Evolutionary conservation across 2,888 invertebrate species (phyloP).

Genomic region (Atherix ibis): DNA sequence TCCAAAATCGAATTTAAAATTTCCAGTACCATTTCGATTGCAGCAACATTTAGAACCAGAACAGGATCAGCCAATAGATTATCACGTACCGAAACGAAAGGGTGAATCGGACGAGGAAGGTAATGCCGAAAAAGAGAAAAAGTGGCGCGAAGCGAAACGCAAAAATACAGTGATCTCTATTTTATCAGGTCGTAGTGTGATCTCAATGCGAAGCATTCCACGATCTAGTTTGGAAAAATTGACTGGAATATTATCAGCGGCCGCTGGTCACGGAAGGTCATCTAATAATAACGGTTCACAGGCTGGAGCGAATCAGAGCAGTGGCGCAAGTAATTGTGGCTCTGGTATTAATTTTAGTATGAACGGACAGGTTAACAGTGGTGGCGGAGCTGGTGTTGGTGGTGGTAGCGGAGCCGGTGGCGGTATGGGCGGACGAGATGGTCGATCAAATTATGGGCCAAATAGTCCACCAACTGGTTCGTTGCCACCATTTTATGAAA

Average conservation of each 20-base stretch:
- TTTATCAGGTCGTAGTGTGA: conserved; percentile 35
- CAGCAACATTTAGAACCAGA: conserved; percentile 41
- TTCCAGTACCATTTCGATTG: conserved; percentile 37
- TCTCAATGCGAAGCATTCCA: conserved; percentile 38
- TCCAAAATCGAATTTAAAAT: conserved; percentile 34
- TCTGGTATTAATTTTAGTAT: conserved; percentile 28
- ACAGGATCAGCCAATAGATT: conserved; percentile 79
- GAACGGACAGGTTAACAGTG: conserved; percentile 34
- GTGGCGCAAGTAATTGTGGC: conserved; percentile 26
- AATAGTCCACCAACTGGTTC: conserved; percentile 78
- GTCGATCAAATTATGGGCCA: conserved; percentile 72
- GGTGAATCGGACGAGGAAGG: conserved; percentile 30
- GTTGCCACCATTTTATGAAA: conserved; percentile 78
- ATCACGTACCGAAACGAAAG: conserved; percentile 68
- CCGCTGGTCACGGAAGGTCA: conserved; percentile 65
- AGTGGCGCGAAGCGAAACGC: conserved; percentile 49
- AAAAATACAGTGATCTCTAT: conserved; percentile 53
- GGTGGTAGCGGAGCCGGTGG: conserved; percentile 57
- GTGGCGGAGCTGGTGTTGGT: conserved; percentile 38
- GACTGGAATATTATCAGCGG: conserved; percentile 51
- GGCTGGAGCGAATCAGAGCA: conserved; percentile 25
- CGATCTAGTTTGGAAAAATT: conserved; percentile 38
- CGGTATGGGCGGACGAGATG: conserved; percentile 63
- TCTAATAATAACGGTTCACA: conserved; percentile 41
- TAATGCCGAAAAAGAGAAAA: conserved; percentile 38